Percentiles rank a stretch among this genome's conserved stretches.
Conservation (phyloP, 1,140 invertebrate species). For the Drosophila erecta region DNA sequence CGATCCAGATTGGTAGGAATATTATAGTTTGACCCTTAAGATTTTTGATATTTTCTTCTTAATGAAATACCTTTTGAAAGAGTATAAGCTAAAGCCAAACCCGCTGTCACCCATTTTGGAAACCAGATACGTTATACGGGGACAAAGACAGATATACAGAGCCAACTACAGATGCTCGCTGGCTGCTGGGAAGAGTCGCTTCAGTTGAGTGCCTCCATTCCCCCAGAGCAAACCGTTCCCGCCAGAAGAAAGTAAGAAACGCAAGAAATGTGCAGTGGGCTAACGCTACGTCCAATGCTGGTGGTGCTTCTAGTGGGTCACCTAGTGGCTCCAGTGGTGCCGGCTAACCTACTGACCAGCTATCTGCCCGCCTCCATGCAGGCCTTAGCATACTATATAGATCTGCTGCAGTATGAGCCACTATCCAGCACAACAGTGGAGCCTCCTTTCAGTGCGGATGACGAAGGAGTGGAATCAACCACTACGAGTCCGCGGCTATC, state of each 20-base stretch:
- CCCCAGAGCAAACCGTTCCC: slow-evolving; percentile 61
- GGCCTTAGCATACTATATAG: slow-evolving; percentile 83
- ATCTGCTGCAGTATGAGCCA: slow-evolving; percentile 82
- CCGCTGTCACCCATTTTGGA: slow-evolving; percentile 41
- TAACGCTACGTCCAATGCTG: slow-evolving; percentile 22
- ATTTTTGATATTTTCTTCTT: background rate
- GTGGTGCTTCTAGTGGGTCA: slow-evolving; percentile 32
- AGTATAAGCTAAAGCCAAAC: slow-evolving; percentile 33
- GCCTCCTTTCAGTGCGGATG: slow-evolving; percentile 66
- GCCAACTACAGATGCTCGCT: slow-evolving; percentile 40
- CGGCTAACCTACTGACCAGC: slow-evolving; percentile 70
- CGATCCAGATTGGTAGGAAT: background rate
- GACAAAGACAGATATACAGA: slow-evolving; percentile 40
- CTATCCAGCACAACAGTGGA: slow-evolving; percentile 74
- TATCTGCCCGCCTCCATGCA: slow-evolving; percentile 83
- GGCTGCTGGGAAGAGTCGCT: slow-evolving; percentile 46
- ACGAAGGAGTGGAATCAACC: slow-evolving; percentile 21
- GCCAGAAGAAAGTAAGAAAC: slow-evolving; percentile 31
- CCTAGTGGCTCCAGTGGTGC: slow-evolving; percentile 30
- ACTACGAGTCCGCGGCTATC: slow-evolving; percentile 17
- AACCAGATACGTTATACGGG: slow-evolving; percentile 46
- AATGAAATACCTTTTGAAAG: background rate
- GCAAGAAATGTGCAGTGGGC: slow-evolving; percentile 56
- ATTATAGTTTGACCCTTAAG: background rate
- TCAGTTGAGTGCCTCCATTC: slow-evolving; percentile 66